Base-by-base conservation (phyloP, 2,888 invertebrate species). In the Cheilosia grossa region DNA sequence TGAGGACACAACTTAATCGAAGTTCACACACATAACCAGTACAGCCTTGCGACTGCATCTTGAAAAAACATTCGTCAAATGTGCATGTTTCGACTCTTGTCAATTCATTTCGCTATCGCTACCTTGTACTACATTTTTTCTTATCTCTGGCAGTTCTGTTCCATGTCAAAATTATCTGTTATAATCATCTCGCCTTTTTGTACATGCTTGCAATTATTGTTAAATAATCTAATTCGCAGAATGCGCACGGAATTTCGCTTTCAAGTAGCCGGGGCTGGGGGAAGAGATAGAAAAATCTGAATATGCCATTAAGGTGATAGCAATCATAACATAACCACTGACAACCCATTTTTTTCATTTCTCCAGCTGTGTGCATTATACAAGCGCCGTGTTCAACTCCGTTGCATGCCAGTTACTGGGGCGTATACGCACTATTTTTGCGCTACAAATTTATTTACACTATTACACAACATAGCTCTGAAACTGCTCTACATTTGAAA, bases 361-460 rank as follows among this genome's bases (percentile, higher is more conserved):
- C 24, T 67, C 70, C 81, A 75, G 40, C 66, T 75, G 85, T 64
- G 70, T 37, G 21, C 59, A 21, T 49, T 54, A 58, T 72, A 72
- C 64, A 58, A 49, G 56, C 58, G 64, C 54, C 49, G 44, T 51
- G 27, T 13, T n/a, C 37, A 53, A n/a, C 69, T 9, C 3, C 21
- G 30, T 72, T 80, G 69, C 70, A 80, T 74, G 59, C 51, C 44
- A 67, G 42, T 72, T 56, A 81, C 85, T 72, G 72, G 75, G 81
- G 81, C 85, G 85, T 85, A 85, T 85, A 85, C 85, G 85, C 75
- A 81, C 72, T 81, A 61, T 81, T 81, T 75, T 81, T 75, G 51
- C 75, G 54, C 70, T 80, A 49, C 54, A 30, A 51, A 63, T 70
- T 63, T 17, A 61, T 47, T 66, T 67, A 24, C 13, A 37, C 13